Evolutionary conservation across 2,113 vertebrate genomes (phyloP).

Genomic region (Chaenocephalus aceratus): DNA sequence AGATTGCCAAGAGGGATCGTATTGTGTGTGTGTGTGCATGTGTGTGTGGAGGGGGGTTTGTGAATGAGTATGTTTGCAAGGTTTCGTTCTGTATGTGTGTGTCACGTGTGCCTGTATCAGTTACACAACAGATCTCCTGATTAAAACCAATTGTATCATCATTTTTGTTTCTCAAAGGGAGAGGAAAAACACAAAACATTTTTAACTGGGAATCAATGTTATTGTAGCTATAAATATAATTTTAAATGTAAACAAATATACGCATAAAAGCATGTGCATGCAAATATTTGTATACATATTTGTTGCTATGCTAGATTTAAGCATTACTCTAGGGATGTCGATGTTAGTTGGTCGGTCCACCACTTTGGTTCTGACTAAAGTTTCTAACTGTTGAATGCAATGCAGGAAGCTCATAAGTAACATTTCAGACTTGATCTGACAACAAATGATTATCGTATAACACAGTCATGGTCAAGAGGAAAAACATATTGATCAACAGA

Average conservation of each 20-base stretch:
- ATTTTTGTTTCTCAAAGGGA: conserved; percentile 15
- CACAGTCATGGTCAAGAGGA: no score
- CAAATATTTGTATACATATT: background rate
- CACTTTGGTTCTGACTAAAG: background rate
- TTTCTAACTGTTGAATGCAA: background rate
- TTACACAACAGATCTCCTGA: conserved; percentile 44
- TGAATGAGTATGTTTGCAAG: conserved; percentile 32
- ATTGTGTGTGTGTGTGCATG: conserved; percentile 42
- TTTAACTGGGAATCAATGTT: background rate
- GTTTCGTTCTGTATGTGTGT: conserved; percentile 15
- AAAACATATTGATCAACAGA: no score
- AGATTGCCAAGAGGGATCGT: conserved; percentile 78
- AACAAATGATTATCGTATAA: no score
- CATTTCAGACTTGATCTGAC: background rate
- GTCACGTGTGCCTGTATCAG: conserved; percentile 41
- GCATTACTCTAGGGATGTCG: background rate
- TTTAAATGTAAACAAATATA: background rate
- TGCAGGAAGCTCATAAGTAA: background rate
- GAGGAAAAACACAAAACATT: background rate
- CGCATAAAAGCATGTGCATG: no score
- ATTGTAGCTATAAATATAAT: background rate
- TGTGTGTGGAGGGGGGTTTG: conserved; percentile 20
- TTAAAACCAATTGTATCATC: conserved; percentile 31
- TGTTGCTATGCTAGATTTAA: background rate
- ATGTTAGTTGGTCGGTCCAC: background rate